Evolutionary conservation across 2,797 vertebrate species (phyloP).

Genomic region (Chaenodraco wilsoni): DNA sequence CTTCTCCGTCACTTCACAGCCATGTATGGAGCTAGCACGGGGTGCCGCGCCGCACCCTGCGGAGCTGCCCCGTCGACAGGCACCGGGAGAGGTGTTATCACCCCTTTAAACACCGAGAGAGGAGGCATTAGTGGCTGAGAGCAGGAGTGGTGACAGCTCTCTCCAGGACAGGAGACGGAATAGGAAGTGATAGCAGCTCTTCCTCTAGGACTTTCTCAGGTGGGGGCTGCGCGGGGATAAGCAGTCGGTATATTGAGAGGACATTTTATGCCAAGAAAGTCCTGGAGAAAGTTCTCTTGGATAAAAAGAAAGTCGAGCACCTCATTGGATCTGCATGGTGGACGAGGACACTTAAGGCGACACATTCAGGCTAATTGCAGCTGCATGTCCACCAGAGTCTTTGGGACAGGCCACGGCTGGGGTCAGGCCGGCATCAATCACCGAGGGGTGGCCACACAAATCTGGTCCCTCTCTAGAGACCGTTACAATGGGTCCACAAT

Average conservation of each 20-base stretch:
- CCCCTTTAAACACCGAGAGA: slow-evolving; percentile 69
- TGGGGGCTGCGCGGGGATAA: slow-evolving; percentile 3
- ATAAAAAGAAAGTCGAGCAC: background rate
- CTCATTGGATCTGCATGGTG: background rate
- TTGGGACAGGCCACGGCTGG: slow-evolving; percentile 65
- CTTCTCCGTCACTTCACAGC: slow-evolving; percentile 70
- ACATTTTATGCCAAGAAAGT: slow-evolving; percentile 39
- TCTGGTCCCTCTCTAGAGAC: slow-evolving; percentile 51
- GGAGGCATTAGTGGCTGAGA: slow-evolving; percentile 71
- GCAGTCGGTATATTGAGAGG: slow-evolving; percentile 16
- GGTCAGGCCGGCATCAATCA: slow-evolving; percentile 82
- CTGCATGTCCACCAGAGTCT: slow-evolving; percentile 79
- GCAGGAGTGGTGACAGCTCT: slow-evolving; percentile 72
- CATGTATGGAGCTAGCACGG: slow-evolving; percentile 39
- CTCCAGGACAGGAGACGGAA: slow-evolving; percentile 63
- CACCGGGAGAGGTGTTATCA: slow-evolving; percentile 70
- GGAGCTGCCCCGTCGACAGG: slow-evolving; percentile 52
- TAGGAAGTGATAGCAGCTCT: slow-evolving; percentile 55
- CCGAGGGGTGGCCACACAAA: slow-evolving; percentile 56
- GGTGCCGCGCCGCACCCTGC: slow-evolving; percentile 36
- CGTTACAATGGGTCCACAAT: slow-evolving; percentile 51
- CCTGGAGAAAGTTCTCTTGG: slow-evolving; percentile 48
- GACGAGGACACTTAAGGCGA: slow-evolving; percentile 71
- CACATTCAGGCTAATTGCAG: slow-evolving; percentile 88
- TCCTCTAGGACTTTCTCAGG: slow-evolving; percentile 55